A percentile compares a stretch with the other conserved stretches of the same genome.
phyloP scores from a whole-genome alignment of 2,797 vertebrate genomes.

The Cuculus canorus region DNA sequence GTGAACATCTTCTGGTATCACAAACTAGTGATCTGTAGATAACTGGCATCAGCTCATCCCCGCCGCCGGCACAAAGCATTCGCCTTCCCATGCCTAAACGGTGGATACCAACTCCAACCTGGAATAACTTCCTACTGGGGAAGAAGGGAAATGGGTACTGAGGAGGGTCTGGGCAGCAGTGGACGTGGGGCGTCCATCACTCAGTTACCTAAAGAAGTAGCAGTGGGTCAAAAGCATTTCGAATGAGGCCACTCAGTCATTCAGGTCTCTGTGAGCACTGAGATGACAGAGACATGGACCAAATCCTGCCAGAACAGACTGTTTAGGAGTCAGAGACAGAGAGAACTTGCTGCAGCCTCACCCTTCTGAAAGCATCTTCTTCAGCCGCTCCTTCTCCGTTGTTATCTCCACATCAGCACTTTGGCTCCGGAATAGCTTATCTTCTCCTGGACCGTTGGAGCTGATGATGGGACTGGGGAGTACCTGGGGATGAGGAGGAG shows the following conservation, averaged over 20 bases:
- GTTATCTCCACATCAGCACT: conserved; percentile 91
- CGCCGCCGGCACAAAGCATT: not conserved
- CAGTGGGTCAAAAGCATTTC: not conserved
- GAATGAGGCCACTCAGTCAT: not conserved
- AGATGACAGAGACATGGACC: not conserved
- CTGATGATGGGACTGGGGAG: conserved; percentile 79
- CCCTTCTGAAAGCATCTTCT: conserved; percentile 98
- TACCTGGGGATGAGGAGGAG: conserved; percentile 58
- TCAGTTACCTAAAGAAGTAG: not conserved
- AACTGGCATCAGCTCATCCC: not conserved
- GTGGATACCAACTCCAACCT: not conserved
- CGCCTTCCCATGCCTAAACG: not conserved
- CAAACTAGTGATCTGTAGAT: not conserved
- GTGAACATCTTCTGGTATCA: not conserved
- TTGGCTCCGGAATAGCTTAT: conserved; percentile 94
- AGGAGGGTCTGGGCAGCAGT: not conserved
- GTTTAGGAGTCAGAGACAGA: not conserved
- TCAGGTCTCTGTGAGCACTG: no score
- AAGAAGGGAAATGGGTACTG: rapidly evolving
- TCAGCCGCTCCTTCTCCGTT: conserved; percentile 91
- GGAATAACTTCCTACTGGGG: not conserved
- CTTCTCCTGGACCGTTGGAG: conserved; percentile 89
- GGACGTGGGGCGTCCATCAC: rapidly evolving
- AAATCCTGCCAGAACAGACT: not conserved
- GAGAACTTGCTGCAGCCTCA: conserved; percentile 57